A percentile compares a stretch with the other conserved stretches of the same genome.
phyloP scores from a whole-genome alignment of 53 echinoderm and acorn worm genomes.

The Holothuria leucospilota region DNA sequence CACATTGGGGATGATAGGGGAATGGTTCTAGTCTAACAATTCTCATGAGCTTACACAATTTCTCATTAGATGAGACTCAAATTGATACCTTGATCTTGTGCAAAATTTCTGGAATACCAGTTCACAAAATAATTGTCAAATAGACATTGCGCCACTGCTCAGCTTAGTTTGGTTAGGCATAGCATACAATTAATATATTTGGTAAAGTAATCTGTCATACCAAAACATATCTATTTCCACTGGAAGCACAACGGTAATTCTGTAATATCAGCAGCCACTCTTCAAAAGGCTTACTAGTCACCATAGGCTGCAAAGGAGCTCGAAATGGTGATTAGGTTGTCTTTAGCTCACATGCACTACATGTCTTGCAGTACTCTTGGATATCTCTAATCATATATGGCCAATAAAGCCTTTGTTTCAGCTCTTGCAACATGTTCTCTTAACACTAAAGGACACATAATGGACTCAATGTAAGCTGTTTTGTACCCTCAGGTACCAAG shows the following conservation, averaged over 20 bases:
- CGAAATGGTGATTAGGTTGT: slow-evolving; percentile 43
- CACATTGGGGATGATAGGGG: not conserved
- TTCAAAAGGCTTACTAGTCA: too few species aligned
- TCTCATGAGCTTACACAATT: slow-evolving; percentile 9
- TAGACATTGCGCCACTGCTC: slow-evolving; percentile 47
- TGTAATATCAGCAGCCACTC: slow-evolving; percentile 71
- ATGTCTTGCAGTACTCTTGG: too few species aligned
- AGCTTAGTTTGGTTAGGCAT: slow-evolving; percentile 33
- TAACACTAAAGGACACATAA: not conserved
- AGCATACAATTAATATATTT: slow-evolving; percentile 68
- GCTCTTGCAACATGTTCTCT: slow-evolving; percentile 45
- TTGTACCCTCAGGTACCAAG: slow-evolving; percentile 22
- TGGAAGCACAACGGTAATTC: slow-evolving; percentile 52
- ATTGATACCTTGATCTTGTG: slow-evolving; percentile 61
- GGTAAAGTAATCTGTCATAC: slow-evolving; percentile 71
- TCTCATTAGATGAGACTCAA: slow-evolving; percentile 41
- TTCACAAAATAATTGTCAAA: slow-evolving; percentile 55
- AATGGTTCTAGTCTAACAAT: slow-evolving; percentile 26
- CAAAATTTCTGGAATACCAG: slow-evolving; percentile 40
- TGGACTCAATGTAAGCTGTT: slow-evolving; percentile 25
- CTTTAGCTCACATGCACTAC: slow-evolving; percentile 60
- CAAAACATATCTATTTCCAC: slow-evolving; percentile 66
- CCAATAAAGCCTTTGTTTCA: slow-evolving; percentile 55
- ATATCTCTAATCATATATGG: slow-evolving; percentile 63
- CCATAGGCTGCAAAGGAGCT: too few species aligned